Evolutionary conservation across 2,113 vertebrate species (phyloP).

Genomic region (Salvelinus fontinalis): DNA sequence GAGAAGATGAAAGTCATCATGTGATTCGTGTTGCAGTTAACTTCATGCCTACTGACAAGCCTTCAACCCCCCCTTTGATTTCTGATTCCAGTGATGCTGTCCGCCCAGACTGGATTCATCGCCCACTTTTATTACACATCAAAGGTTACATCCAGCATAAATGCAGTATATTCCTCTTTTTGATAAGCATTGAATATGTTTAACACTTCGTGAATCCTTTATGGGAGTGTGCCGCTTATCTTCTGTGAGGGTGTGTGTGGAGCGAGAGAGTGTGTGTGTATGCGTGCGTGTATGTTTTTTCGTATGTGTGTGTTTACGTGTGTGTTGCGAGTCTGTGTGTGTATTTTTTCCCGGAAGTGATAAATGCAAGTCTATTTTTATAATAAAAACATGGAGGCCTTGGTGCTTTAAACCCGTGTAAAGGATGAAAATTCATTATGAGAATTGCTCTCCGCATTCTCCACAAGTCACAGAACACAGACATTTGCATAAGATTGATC

Average conservation of each 20-base stretch:
- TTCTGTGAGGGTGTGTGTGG: conserved; percentile 11
- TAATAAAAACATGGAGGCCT: conserved; percentile 5
- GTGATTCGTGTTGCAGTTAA: conserved; percentile 57
- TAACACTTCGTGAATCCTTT: conserved; percentile 35
- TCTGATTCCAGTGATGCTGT: conserved; percentile 57
- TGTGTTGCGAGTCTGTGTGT: not conserved
- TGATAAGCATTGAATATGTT: conserved; percentile 15
- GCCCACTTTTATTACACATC: conserved; percentile 51
- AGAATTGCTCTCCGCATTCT: conserved; percentile 34
- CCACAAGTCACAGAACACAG: conserved; percentile 27
- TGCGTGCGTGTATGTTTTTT: not conserved
- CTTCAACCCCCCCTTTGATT: conserved; percentile 1
- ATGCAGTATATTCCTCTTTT: conserved; percentile 38
- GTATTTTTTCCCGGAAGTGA: conserved; percentile 7
- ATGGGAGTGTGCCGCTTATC: conserved; percentile 10
- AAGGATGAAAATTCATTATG: conserved; percentile 44
- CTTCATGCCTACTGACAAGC: conserved; percentile 59
- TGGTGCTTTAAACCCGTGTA: conserved; percentile 17
- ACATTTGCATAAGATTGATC: conserved; percentile 47
- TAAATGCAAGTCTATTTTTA: conserved; percentile 29
- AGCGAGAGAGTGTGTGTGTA: conserved; percentile 2
- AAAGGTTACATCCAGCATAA: conserved; percentile 56
- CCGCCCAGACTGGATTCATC: conserved; percentile 57
- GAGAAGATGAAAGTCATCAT: conserved; percentile 64
- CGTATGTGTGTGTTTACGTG: conserved; percentile 6